phyloP scores from a whole-genome alignment of 1,140 invertebrate genomes.

The Pollicipes pollicipes region DNA sequence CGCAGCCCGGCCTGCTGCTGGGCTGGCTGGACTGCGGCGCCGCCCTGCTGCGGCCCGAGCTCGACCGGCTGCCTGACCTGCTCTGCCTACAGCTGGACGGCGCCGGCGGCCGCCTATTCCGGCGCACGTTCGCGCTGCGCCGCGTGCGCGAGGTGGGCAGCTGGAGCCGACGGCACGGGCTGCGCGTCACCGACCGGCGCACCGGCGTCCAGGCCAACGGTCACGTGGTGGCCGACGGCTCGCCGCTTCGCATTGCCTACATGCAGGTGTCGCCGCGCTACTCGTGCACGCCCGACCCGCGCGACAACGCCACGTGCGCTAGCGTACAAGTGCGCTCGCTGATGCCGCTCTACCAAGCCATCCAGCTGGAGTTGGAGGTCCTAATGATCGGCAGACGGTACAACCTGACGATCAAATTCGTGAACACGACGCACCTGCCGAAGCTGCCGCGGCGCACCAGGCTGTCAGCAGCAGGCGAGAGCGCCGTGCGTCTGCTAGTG shows the following conservation, averaged over 20 bases:
- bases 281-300: not conserved
- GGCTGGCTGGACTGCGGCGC: not conserved
- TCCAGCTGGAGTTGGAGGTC: not conserved
- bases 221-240: not conserved
- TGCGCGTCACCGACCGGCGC: not conserved
- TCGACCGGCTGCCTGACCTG: not conserved
- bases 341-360: not conserved
- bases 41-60: not conserved
- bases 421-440: not conserved
- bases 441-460: not conserved
- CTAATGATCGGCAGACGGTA: not conserved
- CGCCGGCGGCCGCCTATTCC: not conserved
- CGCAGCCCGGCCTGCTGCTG: not conserved
- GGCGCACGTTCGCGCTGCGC: not conserved
- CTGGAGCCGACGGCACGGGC: not conserved
- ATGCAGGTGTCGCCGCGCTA: not conserved
- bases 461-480: not conserved
- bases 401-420: not conserved
- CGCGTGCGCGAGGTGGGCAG: not conserved
- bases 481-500: not conserved
- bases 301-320: not conserved
- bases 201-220: not conserved
- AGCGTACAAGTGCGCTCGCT: not conserved
- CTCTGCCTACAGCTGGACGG: not conserved
- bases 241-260: not conserved